Conservation (phyloP, 2,113 vertebrate species). For the human (Homo sapiens) region GRCh38 chr18:41082501-41083000, state of each 20-base stretch:
- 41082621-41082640: neutral
- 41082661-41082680: neutral
- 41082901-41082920: neutral
- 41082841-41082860: constrained; percentile 1
- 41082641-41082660: neutral
- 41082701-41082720: neutral
- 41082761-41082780: neutral
- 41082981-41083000: neutral
- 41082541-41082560: neutral
- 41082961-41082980: neutral
- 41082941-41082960: neutral
- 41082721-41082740: neutral
- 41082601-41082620: neutral
- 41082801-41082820: neutral
- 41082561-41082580: neutral
- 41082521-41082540: neutral
- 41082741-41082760: neutral
- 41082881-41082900: neutral
- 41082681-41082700: neutral
- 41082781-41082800: neutral
- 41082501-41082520: neutral
- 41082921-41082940: neutral
- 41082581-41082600: neutral
- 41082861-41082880: neutral
- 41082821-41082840: neutral